Base-by-base conservation (phyloP, 2,113 vertebrate species). In the Pterophyllum scalare region DNA sequence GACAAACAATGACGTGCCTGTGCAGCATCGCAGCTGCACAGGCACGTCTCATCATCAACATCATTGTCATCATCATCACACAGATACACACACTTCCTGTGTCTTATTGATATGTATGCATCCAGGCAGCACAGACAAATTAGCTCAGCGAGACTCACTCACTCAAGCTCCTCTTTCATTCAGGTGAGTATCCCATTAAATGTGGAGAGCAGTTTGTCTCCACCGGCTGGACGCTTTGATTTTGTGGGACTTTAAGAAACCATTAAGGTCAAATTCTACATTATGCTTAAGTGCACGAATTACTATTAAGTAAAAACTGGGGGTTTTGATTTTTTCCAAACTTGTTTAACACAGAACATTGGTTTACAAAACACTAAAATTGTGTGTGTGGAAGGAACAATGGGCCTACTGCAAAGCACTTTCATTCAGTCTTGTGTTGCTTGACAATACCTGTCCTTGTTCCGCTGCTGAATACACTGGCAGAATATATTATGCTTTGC, bases 1-100 rank as follows among this genome's bases (percentile, higher is more conserved):
- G 85, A 87, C 85, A 83, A 85, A 82, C 46, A 49, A 62, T 75
- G 67, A 83, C 67, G 38, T 19, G 81, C 57, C 77, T 81, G 85
- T 20, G 15, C 57, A 89, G 43, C 82, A 74, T 75, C 43, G 43
- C 76, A 79, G 76, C 80, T 75, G n/a, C n/a, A n/a, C n/a, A n/a
- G n/a, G n/a, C n/a, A n/a, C n/a, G n/a, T n/a, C 57, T 85, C 57
- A 88, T 80, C 74, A 79, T 80, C 62, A 75, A 79, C 70, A 77
- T 35, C 35, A 8, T 87, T 52, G 87, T 80, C 74, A 79, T 80
- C 62, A 75, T 81, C 70, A 77, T 75, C 65, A 35, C 72, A 81
- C 52, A 40, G 4, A 72, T 15, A 60, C 60, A 79, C 49, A 75
- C 56, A 52, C 46, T 26, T 49, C 28, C 40, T 77, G 12, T 28